Evolutionary conservation across 2,888 invertebrate genomes (phyloP), one percentile per base, ranked within the genome.

Genomic region (Piscicola geometra): DNA sequence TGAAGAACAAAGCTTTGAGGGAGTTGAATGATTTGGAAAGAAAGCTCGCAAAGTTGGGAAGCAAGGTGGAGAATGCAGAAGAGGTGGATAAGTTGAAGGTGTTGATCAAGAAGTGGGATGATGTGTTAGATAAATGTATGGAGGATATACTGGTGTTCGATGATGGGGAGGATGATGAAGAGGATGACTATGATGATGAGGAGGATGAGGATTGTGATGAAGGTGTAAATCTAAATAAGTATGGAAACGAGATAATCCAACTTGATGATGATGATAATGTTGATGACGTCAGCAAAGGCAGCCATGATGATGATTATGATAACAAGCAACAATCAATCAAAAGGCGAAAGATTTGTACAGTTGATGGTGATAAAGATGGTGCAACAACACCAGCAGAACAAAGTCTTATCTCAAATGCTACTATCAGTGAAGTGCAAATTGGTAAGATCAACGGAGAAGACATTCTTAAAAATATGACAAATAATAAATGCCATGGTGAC

Each of bases 131-230:
- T 56, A 25, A 60, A 18, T 75, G 77, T 18, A 75, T 78, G 70
- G 71, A 78, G 35, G 77, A 78, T 30, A 35, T 76, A 71, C 25
- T 77, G 3, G 41, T 52, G 67, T 77, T 77, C 50, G 60, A 74
- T 69, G 41, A 56, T 15, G 50, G 41, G 3, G 75, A 71, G 33
- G 74, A 74, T 25, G 21, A 28, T 50, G 74, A 76, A 60, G 75
- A 75, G 47, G 77, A 77, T 32, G 71, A 77, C 28, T 52, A 76
- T 41, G 75, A 76, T 41, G 75, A 52, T 32, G 50, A 67, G 18
- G 56, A 75, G 9, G 67, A 77, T 35, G 69, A 73, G 30, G 75
- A 76, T 41, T n/a, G n/a, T n/a, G n/a, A n/a, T n/a, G n/a, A n/a
- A n/a, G n/a, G n/a, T n/a, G n/a, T n/a, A n/a, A n/a, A n/a, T n/a